Conservation (phyloP, 2,113 vertebrate species). For the Australoheros scitulus region DNA sequence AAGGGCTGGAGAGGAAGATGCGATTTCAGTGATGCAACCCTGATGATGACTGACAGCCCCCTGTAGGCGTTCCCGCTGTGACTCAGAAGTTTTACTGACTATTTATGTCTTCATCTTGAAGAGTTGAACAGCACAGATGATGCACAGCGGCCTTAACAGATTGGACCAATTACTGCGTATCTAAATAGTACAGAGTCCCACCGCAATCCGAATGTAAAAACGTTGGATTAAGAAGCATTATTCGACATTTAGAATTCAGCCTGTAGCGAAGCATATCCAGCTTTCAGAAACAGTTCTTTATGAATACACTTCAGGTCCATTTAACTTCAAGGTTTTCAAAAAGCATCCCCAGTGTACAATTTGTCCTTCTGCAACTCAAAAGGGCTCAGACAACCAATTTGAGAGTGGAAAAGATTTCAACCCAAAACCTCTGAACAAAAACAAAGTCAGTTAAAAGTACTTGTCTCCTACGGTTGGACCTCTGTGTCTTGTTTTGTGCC, state of each 20-base stretch:
- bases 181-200: neutral
- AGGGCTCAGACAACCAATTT: conserved; percentile 2
- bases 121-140: neutral
- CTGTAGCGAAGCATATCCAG: too few relatives aligned
- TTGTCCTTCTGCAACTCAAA: conserved; percentile 12
- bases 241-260: neutral
- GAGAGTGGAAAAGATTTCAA: conserved; percentile 20
- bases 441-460: conserved; percentile 17
- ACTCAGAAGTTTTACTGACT: conserved; percentile 37
- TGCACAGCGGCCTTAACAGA: neutral
- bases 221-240: neutral
- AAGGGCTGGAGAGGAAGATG: conserved; percentile 4
- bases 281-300: conserved; percentile 3
- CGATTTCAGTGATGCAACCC: conserved; percentile 7
- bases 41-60: conserved; percentile 53
- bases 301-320: neutral
- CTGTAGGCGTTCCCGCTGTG: conserved; percentile 30
- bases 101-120: conserved; percentile 18
- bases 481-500: conserved; percentile 10
- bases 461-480: neutral
- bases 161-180: neutral
- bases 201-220: neutral
- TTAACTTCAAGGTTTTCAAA: conserved; percentile 16
- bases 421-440: conserved; percentile 15
- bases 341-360: conserved; percentile 24